Evolutionary conservation across 2,888 invertebrate species (phyloP), one percentile per base, ranked within the genome.

Genomic region (Dryobota labecula): DNA sequence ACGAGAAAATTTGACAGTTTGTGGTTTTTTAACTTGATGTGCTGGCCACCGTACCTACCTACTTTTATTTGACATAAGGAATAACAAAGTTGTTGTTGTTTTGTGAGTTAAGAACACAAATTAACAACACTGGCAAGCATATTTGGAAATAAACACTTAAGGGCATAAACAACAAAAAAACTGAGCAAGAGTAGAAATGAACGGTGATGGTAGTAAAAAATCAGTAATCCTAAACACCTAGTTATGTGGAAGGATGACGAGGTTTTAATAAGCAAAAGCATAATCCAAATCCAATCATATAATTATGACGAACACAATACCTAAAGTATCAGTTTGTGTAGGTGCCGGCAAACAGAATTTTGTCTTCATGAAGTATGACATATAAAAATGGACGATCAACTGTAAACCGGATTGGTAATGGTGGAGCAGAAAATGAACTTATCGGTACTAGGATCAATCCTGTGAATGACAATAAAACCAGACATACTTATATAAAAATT

Each of bases 271-370:
- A 43, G 41, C 47, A 30, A 49, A 70, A 47, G 30, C 56, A 30
- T 30, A 30, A 57, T 24, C 11, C 13, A 57, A 57, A 18, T 27
- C 30, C 8, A 57, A 18, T 27, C 30, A 5, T 56, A 18, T 33
- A 13, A 36, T 30, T n/a, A 36, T 11, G 24, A 24, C 15, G 18
- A 51, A 51, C 6, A 27, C 24, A 70, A 33, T 70, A 56, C 49
- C 43, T 74, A 56, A 56, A 45, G 30, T 27, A 54, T 80, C 41
- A 78, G 0, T 78, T 38, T 7, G 64, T 66, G 64, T 60, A 73
- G 45, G 80, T 80, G 8, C 80, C 78, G 60, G 71, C 66, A 60
- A 83, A 82, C 24, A 82, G 15, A 60, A 73, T 57, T 69, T 60
- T 81, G 27, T 85, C 81, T 49, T 78, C 53, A 13, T 60, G 56